Percentiles rank a stretch among this genome's conserved stretches.
Conservation (phyloP, 2,113 vertebrate genomes). For the Ophthalmolycus amberensis region DNA sequence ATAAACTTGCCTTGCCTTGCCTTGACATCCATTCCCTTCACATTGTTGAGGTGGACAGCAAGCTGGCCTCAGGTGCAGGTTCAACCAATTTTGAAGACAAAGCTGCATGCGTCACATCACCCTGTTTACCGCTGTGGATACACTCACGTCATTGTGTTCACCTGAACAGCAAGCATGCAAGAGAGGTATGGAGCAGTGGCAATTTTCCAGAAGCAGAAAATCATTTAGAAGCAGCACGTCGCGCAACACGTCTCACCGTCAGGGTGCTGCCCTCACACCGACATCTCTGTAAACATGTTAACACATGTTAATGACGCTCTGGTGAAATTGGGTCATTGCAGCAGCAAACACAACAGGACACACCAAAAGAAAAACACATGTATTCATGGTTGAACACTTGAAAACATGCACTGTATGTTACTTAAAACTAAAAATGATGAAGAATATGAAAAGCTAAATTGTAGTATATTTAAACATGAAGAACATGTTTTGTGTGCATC, state of each 20-base stretch:
- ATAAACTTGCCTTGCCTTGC: too few relatives aligned
- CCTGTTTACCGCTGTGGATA: not conserved
- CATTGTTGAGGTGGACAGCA: not conserved
- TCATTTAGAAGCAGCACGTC: conserved; percentile 11
- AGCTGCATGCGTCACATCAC: not conserved
- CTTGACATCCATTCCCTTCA: conserved; percentile 5
- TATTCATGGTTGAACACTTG: not conserved
- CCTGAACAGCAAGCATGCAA: not conserved
- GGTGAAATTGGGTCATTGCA: not conserved
- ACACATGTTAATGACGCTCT: not conserved
- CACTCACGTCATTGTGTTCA: not conserved
- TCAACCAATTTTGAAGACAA: not conserved
- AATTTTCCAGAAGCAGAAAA: not conserved
- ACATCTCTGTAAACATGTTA: not conserved
- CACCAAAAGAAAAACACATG: not conserved
- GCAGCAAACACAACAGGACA: not conserved
- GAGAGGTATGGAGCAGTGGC: not conserved
- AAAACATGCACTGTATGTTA: not conserved
- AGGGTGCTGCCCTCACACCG: not conserved
- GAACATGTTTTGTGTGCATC: not conserved
- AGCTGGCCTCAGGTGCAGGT: not conserved
- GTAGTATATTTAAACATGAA: not conserved
- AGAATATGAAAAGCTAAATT: not conserved
- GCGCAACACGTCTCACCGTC: not conserved
- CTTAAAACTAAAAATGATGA: not conserved